A percentile compares a stretch with the other conserved stretches of the same genome.
Conservation (phyloP, 2,113 vertebrate species). For the Sminthopsis crassicaudata region DNA sequence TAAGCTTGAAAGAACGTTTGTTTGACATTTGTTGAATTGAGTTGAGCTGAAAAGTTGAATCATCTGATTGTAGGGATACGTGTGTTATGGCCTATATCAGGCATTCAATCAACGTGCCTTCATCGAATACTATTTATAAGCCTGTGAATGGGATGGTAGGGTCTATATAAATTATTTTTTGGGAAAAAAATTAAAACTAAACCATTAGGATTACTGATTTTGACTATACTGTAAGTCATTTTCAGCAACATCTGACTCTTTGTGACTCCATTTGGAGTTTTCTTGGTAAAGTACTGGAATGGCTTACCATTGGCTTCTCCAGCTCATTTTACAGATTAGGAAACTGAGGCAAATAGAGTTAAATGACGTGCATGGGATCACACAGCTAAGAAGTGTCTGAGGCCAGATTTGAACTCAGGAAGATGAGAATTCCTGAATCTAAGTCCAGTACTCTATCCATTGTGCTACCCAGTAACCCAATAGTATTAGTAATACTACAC, state of each 20-base stretch:
- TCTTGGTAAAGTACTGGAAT: background rate
- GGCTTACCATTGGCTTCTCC: background rate
- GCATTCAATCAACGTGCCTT: background rate
- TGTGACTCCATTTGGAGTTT: background rate
- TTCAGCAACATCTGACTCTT: background rate
- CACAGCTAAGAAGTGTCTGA: background rate
- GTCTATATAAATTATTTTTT: background rate
- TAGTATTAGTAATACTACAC: background rate
- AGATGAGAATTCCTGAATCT: background rate
- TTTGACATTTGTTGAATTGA: constrained; percentile 7
- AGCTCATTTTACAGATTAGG: background rate
- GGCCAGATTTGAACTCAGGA: background rate
- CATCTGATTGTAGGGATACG: background rate
- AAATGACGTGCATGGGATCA: background rate
- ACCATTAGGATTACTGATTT: background rate
- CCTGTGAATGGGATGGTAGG: background rate
- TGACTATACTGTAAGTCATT: background rate
- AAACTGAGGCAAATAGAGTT: background rate
- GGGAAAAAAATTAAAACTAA: background rate
- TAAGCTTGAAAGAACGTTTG: background rate
- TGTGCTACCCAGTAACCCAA: background rate
- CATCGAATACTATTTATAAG: constrained; percentile 6
- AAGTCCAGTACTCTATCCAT: background rate
- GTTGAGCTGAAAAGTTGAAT: background rate
- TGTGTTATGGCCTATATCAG: background rate